Evolutionary conservation across 2,888 invertebrate genomes (phyloP).

Genomic region (Ditula angustiorana): DNA sequence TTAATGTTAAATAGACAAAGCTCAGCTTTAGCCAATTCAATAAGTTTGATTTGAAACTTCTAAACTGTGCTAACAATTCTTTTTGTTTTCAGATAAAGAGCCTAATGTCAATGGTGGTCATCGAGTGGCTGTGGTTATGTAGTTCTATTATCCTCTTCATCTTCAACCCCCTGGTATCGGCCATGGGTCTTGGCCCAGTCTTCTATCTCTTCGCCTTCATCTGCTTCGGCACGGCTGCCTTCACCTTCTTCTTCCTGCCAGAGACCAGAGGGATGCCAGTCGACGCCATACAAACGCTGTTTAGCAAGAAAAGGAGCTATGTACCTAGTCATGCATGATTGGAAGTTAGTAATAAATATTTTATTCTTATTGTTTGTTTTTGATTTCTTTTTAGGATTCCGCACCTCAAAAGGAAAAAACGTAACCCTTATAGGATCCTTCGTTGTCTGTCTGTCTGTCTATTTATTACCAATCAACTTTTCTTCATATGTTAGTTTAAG

Average conservation of each 20-base stretch:
- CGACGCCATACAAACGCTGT: slow-evolving; percentile 46
- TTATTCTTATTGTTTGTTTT: neutral
- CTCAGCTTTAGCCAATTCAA: too few relatives aligned
- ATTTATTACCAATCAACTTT: too few relatives aligned
- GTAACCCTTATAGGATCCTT: too few relatives aligned
- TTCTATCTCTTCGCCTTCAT: slow-evolving; percentile 49
- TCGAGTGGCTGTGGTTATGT: slow-evolving; percentile 47
- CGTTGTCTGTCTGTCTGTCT: too few relatives aligned
- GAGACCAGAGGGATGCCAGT: slow-evolving; percentile 52
- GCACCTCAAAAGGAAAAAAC: too few relatives aligned
- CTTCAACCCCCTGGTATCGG: slow-evolving; percentile 47
- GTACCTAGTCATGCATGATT: neutral
- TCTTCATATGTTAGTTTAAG: too few relatives aligned
- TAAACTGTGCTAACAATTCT: neutral
- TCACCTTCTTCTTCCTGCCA: slow-evolving; percentile 44
- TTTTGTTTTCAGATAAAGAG: slow-evolving; percentile 47
- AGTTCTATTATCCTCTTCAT: slow-evolving; percentile 48
- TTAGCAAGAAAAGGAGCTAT: slow-evolving; percentile 26
- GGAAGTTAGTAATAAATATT: neutral
- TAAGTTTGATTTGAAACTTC: neutral
- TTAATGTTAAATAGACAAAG: too few relatives aligned
- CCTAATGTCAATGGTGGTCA: slow-evolving; percentile 45
- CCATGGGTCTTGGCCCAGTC: slow-evolving; percentile 47
- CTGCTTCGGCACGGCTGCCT: slow-evolving; percentile 43
- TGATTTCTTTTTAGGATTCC: neutral